Evolutionary conservation across 2,113 vertebrate species (phyloP), one percentile per base, ranked within the genome.

Genomic region (Charadrius vociferus): DNA sequence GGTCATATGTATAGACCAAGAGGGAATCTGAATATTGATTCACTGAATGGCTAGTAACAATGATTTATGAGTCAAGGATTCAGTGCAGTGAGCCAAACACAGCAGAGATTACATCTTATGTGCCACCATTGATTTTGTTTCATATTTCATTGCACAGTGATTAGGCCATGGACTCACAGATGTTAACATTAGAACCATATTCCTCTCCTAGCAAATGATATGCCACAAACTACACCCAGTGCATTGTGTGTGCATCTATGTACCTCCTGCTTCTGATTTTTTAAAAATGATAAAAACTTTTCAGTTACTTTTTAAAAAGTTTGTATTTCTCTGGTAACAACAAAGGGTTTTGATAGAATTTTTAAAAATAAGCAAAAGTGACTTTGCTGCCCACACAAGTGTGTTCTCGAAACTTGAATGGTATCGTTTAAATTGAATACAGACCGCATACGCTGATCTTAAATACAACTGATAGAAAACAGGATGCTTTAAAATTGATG

Each of bases 1-100:
- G 98, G 98, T 98, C 97, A 93, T 98, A 98, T 98, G 97, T 98
- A 98, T 97, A 97, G 98, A 98, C 98, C 98, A 98, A 98, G 97
- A 97, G 98, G 98, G 98, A 99, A 98, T 98, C 97, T 98, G 98
- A 98, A 98, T 99, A 99, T 99, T 97, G 98, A 99, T 99, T 98
- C 97, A 98, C 97, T 98, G 98, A 98, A 98, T 98, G 98, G 97
- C 98, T 98, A 98, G 97, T 99, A 99, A 99, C 98, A 98, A 93
- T 99, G 99, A 99, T 99, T 97, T 98, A 99, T 98, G 98, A 98
- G 93, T 96, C 97, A 97, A 97, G 97, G 95, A 96, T 98, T 97
- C 95, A 97, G 96, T 98, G 97, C 95, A 98, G 97, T 96, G 96
- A 98, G 98, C 98, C 98, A 97, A 98, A 98, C 90, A 86, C 89